Base-by-base conservation (phyloP, 2,113 vertebrate genomes). In the Bambusicola thoracicus region DNA sequence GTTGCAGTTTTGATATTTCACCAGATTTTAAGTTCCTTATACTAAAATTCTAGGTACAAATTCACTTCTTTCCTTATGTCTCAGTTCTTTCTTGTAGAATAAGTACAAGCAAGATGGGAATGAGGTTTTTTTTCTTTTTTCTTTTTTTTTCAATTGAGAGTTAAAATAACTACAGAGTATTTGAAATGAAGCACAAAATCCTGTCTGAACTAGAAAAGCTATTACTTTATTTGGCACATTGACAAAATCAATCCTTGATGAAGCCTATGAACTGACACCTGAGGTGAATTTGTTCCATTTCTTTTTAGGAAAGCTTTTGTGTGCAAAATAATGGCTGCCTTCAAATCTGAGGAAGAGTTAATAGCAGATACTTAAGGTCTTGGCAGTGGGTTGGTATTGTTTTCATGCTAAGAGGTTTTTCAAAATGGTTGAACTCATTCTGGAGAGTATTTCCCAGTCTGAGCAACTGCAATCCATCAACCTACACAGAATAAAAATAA, bases 211-310 rank as follows among this genome's bases (percentile, higher is more conserved):
- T 85, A 58, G 27, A 83, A 89, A 94, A 89, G 30, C 78, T 72
- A 75, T 93, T 93, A 92, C 94, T 88, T 96, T 96, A 69, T 86
- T 92, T 97, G 95, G 82, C 88, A 87, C 6, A 4, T 32, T 75
- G 61, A 22, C 75, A 91, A 91, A 87, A 89, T 43, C 70, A 89
- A 91, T 27, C 10, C 18, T 69, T 87, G 72, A 48, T 90, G 79
- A 90, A 85, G 30, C 43, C 30, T 77, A 5, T 69, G 75, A 85
- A 65, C 48, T 40, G 40, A 87, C 36, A 82, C 61, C 34, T 87
- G 58, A 95, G 89, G 80, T 93, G 61, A 81, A 93, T 73, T 93
- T 94, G 89, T 72, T 78, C n/a, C 1, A 2, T 89, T 89, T 86
- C 53, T 73, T 91, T 74, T 69, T 56, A 92, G 40, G 69, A 95